Percentiles rank a stretch among this genome's conserved stretches.
Conservation (phyloP, 1,140 invertebrate genomes). For the Drosophila pallidifrons region DNA sequence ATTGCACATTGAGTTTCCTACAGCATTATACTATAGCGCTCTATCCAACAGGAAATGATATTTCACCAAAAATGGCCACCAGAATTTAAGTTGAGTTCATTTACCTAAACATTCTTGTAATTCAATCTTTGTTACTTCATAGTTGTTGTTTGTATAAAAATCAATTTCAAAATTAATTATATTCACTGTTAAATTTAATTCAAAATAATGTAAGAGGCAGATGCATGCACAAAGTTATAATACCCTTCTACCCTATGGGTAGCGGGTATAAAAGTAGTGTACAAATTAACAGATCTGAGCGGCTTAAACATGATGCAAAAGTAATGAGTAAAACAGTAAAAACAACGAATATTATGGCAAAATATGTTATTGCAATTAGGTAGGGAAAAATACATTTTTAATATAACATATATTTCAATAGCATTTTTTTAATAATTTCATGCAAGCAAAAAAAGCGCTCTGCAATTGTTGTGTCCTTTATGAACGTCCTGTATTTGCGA, state of each 20-base stretch:
- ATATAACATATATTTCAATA: constrained; percentile 6
- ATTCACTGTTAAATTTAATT: too few relatives aligned
- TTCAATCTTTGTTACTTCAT: not conserved
- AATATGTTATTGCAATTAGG: not conserved
- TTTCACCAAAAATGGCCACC: not conserved
- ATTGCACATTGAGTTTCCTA: not conserved
- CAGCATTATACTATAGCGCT: constrained; percentile 3
- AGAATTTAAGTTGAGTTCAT: not conserved
- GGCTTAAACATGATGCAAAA: not conserved
- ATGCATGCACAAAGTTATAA: too few relatives aligned
- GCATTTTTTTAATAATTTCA: not conserved
- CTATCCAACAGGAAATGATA: not conserved
- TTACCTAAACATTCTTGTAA: not conserved
- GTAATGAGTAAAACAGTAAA: not conserved
- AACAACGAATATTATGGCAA: not conserved
- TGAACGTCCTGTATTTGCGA: constrained; percentile 1
- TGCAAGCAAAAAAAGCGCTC: not conserved
- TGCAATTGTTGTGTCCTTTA: not conserved
- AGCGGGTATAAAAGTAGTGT: not conserved
- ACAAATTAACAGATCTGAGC: not conserved
- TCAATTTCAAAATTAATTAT: too few relatives aligned
- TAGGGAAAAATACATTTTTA: not conserved
- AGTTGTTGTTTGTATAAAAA: not conserved
- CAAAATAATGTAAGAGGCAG: too few relatives aligned
- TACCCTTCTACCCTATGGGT: too few relatives aligned